Base-by-base conservation (phyloP, 2,797 vertebrate genomes). In the Hyperoplus lanceolatus region DNA sequence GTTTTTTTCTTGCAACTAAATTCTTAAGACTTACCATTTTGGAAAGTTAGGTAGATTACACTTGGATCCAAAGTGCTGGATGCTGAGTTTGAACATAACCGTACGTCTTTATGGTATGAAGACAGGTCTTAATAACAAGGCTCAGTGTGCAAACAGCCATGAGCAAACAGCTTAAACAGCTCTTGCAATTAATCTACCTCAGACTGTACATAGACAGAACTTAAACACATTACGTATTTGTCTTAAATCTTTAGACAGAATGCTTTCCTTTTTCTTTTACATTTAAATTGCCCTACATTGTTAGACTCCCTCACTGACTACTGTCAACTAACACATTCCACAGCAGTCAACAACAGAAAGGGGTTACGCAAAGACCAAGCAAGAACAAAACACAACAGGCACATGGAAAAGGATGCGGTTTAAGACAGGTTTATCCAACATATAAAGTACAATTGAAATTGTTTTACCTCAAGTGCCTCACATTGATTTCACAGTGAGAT, bases 381-480 rank as follows among this genome's bases (percentile, higher is more conserved):
- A 41, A 55, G 5, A 56, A 13, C 0, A 45, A 54, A 68, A 63
- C 49, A 78, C 41, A 66, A 41, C 69, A 64, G 13, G 57, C 21
- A 29, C 7, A 18, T 10, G 13, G 16, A 72, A 29, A 39, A 63
- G 16, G 42, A 21, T 54, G 14, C 3, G 59, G 13, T 36, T 65
- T 46, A 60, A 67, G 42, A 70, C 7, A 8, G 12, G 16, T 60
- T 16, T 56, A 64, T 61, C 8, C 5, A 55, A 60, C 67, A 81
- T 21, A 29, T 29, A 29, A 55, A 70, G 81, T 81, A 43, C 64
- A 90, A 85, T 45, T 66, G 13, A 82, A 86, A 84, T 73, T 0
- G 16, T 71, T 85, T 90, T 91, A 93, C 91, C 92, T 93, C 71
- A 68, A 69, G 74, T 85, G 87, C 83, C 89, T 84, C 51, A 61